Percentiles rank a stretch among this genome's conserved stretches.
These are phyloP conservation scores for Urocitellus parryii DNA, from an alignment of 2,113 vertebrate species.

Conservation along the genomic window DNA sequence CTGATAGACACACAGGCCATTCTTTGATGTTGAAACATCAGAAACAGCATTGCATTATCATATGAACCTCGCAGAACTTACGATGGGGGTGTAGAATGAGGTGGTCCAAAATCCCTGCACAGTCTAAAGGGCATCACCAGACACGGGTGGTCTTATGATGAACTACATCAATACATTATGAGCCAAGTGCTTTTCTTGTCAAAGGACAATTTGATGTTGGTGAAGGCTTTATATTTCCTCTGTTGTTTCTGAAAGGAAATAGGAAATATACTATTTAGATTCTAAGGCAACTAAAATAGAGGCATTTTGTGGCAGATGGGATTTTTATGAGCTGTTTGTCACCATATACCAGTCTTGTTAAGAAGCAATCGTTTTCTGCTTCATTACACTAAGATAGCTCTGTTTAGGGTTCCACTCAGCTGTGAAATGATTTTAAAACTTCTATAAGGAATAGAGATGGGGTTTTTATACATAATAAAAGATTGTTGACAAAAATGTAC, in stretches of 20 bases:
- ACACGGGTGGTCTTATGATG: slow-evolving; percentile 50
- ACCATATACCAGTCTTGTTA: slow-evolving; percentile 91
- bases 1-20: neutral
- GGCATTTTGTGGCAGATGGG: slow-evolving; percentile 89
- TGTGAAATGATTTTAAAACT: slow-evolving; percentile 92
- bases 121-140: slow-evolving; percentile 43
- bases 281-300: slow-evolving; percentile 85
- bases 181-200: slow-evolving; percentile 73
- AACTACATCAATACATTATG: slow-evolving; percentile 67
- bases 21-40: slow-evolving; percentile 37
- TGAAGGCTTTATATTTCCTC: slow-evolving; percentile 78
- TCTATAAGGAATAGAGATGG: slow-evolving; percentile 88
- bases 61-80: neutral
- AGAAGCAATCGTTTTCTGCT: slow-evolving; percentile 90
- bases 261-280: slow-evolving; percentile 88
- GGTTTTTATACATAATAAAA: slow-evolving; percentile 83
- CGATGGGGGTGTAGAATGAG: fast-evolving
- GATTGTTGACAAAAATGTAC: slow-evolving; percentile 82
- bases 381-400: slow-evolving; percentile 91
- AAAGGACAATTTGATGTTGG: slow-evolving; percentile 77
- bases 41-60: neutral
- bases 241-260: slow-evolving; percentile 83
- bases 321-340: slow-evolving; percentile 91
- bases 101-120: fast-evolving
- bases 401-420: slow-evolving; percentile 90